Percentiles rank a stretch among this genome's conserved stretches.
Conservation (phyloP, 2,888 invertebrate species). For the Archips xylosteana region DNA sequence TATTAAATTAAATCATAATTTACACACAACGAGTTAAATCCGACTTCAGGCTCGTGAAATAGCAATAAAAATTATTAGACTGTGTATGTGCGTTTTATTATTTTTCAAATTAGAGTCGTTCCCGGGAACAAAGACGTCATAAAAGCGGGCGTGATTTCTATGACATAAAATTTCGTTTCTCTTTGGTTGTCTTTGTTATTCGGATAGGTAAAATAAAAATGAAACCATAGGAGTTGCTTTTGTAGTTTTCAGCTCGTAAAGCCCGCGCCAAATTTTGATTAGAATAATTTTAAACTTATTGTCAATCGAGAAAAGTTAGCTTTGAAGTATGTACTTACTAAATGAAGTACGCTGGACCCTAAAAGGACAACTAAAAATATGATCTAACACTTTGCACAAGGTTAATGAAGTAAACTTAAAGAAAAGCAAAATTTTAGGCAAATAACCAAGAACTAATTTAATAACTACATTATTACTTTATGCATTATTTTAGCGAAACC, state of each 20-base stretch:
- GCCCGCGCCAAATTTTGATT: too few species aligned
- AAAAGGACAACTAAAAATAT: too few species aligned
- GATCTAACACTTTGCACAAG: too few species aligned
- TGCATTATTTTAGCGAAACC: background rate
- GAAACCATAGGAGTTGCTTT: background rate
- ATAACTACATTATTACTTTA: background rate
- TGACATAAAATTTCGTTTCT: constrained; percentile 54
- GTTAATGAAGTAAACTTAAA: too few species aligned
- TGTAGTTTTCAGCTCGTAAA: too few species aligned
- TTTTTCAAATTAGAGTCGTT: constrained; percentile 65
- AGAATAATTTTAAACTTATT: too few species aligned
- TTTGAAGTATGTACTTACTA: too few species aligned
- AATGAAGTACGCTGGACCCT: too few species aligned
- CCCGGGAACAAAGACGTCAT: constrained; percentile 54
- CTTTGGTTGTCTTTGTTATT: background rate
- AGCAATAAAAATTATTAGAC: constrained; percentile 79
- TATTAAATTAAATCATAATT: constrained; percentile 84
- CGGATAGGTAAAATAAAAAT: background rate
- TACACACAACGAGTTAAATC: constrained; percentile 80
- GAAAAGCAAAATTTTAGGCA: background rate
- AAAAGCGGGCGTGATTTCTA: constrained; percentile 74
- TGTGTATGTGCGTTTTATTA: constrained; percentile 64
- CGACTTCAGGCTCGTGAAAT: constrained; percentile 76
- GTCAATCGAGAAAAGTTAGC: too few species aligned
- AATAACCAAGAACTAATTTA: background rate